Base-by-base conservation (phyloP, 2,888 invertebrate species). In the Parnassius smintheus region DNA sequence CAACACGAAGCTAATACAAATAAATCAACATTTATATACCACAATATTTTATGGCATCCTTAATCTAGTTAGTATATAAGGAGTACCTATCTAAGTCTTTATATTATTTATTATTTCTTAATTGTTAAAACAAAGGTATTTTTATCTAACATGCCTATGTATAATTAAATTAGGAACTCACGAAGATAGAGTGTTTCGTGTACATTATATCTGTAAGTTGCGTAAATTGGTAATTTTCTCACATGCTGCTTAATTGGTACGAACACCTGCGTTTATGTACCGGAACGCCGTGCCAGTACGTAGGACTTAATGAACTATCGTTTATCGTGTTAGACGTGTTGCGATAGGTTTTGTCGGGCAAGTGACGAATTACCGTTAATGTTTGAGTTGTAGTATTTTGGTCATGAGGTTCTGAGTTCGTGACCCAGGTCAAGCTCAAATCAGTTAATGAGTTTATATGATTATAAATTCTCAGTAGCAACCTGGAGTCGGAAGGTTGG, bases 151-250 rank as follows among this genome's bases (percentile, higher is more conserved):
- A 25, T 25, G 3, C 25, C 25, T 35, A 52, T 25, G 13, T 35
- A 13, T 53, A 57, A 62, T 53, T 53, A 50, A 60, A 60, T 60
- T 18, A 62, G 22, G 52, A 45, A 58, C 62, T 58, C 11, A 53
- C 13, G n/a, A 61, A 41, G 46, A 56, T 61, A 52, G 45, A 22
- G 13, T 11, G 49, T 44, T 48, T 22, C 49, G 13, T 49, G 61
- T 57, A 41, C 54, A 52, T 62, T 63, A 66, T 64, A 64, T 64
- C 59, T 60, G 67, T 67, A 64, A 60, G 58, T 67, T 53, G 62
- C 66, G 65, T 65, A 75, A 74, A 76, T 76, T 72, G 70, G 68
- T 66, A 56, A 59, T 66, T 71, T 76, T 76, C 76, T 73, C 76
- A 75, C 74, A 72, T 71, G 55, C 60, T 56, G 64, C 66, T 71